These are phyloP conservation scores for Calonectris borealis DNA, from an alignment of 2,113 vertebrate genomes.

Conservation along the genomic window DNA sequence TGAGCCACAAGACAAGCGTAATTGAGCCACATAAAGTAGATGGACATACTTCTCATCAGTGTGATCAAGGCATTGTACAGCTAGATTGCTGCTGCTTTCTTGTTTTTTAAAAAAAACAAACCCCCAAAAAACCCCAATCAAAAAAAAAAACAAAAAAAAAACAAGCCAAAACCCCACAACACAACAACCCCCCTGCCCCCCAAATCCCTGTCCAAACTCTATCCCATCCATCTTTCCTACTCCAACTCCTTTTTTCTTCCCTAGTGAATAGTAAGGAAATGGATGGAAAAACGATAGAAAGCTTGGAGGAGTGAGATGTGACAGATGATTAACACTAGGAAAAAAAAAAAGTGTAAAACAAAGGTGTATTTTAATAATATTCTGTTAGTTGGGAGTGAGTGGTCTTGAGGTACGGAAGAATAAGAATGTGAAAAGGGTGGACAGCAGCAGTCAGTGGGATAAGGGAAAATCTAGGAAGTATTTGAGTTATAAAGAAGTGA, in stretches of 20 bases:
- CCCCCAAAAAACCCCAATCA: no score
- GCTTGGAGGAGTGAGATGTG: not conserved
- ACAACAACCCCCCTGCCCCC: no score
- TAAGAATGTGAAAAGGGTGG: not conserved
- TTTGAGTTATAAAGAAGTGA: not conserved
- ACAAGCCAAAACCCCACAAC: not conserved
- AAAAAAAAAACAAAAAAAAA: no score
- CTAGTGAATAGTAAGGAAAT: not conserved
- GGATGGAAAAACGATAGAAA: not conserved
- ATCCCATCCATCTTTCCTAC: not conserved
- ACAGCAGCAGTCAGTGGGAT: not conserved
- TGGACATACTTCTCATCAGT: not conserved
- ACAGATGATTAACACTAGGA: not conserved
- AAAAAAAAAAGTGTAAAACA: not conserved
- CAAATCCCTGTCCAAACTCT: not conserved
- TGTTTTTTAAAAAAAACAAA: not conserved
- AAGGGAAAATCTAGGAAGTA: not conserved
- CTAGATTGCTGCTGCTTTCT: not conserved
- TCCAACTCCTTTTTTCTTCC: not conserved
- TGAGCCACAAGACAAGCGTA: fast-evolving
- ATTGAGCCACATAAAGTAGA: not conserved
- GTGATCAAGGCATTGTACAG: not conserved
- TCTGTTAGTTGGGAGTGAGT: not conserved
- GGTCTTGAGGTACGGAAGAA: not conserved
- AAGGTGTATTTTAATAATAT: not conserved